A percentile compares a stretch with the other conserved stretches of the same genome.
Conservation (phyloP, 1,140 invertebrate genomes). For the Nasonia longicornis region DNA sequence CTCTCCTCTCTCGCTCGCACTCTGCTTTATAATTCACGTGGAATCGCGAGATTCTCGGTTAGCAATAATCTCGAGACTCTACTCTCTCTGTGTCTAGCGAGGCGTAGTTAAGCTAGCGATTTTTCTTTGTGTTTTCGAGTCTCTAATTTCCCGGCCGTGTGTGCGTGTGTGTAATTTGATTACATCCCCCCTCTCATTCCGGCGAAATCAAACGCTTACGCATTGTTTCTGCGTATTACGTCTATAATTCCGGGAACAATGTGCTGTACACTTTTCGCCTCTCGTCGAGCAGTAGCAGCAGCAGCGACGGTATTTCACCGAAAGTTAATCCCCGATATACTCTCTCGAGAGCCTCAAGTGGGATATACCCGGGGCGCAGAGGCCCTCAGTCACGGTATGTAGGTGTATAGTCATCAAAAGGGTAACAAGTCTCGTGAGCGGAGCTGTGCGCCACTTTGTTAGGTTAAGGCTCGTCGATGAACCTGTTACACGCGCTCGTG, state of each 20-base stretch:
- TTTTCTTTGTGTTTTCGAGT: not conserved
- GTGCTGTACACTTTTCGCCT: not conserved
- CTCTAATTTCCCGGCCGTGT: not conserved
- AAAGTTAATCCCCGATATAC: not conserved
- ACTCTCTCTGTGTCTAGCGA: not conserved
- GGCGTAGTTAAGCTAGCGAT: not conserved
- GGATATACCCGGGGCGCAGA: not conserved
- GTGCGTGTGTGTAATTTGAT: not conserved
- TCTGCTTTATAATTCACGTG: constrained; percentile 33
- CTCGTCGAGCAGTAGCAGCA: not conserved
- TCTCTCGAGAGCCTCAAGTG: not conserved
- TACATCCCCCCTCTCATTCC: not conserved
- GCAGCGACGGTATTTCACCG: not conserved
- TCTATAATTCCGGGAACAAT: not conserved
- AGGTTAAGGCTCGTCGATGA: constrained; percentile 8
- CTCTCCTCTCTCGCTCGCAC: not conserved
- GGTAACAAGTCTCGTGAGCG: constrained; percentile 27
- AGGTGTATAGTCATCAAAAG: constrained; percentile 19
- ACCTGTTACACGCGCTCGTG: not conserved
- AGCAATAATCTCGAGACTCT: constrained; percentile 34
- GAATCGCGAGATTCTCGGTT: constrained; percentile 39
- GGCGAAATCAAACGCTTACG: no score
- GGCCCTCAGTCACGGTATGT: not conserved
- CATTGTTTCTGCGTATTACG: not conserved
- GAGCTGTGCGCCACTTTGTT: not conserved